A percentile compares a stretch with the other conserved stretches of the same genome.
phyloP scores from a whole-genome alignment of 2,797 vertebrate genomes.

The Danio albolineatus region DNA sequence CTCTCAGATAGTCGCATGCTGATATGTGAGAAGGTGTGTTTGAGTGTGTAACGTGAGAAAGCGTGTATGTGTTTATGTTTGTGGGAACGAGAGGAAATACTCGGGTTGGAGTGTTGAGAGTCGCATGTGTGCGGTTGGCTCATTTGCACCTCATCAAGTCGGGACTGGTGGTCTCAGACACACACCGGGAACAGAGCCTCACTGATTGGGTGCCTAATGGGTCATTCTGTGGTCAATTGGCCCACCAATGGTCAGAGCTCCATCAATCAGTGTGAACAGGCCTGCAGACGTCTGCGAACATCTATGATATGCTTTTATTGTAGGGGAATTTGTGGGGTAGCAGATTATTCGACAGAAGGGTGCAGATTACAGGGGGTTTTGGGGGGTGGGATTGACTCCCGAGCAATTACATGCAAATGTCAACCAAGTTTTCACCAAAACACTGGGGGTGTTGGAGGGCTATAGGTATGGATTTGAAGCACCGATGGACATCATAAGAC shows the following conservation, averaged over 20 bases:
- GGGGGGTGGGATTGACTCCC: too few relatives aligned
- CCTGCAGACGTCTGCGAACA: conserved; percentile 13
- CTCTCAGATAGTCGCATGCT: conserved; percentile 26
- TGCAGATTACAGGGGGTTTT: too few relatives aligned
- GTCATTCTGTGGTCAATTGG: conserved; percentile 45
- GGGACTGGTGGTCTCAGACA: conserved; percentile 57
- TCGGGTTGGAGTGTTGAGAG: conserved; percentile 43
- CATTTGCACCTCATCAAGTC: conserved; percentile 69
- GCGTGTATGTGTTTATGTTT: conserved; percentile 54
- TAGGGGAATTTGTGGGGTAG: background rate
- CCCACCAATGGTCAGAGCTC: conserved; percentile 3
- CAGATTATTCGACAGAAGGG: background rate
- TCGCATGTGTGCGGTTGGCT: conserved; percentile 61
- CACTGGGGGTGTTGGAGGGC: too few relatives aligned
- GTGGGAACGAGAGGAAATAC: conserved; percentile 47
- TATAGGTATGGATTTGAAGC: too few relatives aligned
- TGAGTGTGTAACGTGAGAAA: conserved; percentile 27
- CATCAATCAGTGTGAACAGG: conserved; percentile 31
- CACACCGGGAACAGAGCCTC: conserved; percentile 29
- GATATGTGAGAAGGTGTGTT: conserved; percentile 53
- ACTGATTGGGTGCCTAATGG: conserved; percentile 58
- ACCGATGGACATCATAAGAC: too few relatives aligned
- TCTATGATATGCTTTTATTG: conserved; percentile 13
- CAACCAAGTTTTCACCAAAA: too few relatives aligned
- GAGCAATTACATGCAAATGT: too few relatives aligned